Evolutionary conservation across 2,113 vertebrate species (phyloP).

Genomic region (Arvicanthis niloticus): DNA sequence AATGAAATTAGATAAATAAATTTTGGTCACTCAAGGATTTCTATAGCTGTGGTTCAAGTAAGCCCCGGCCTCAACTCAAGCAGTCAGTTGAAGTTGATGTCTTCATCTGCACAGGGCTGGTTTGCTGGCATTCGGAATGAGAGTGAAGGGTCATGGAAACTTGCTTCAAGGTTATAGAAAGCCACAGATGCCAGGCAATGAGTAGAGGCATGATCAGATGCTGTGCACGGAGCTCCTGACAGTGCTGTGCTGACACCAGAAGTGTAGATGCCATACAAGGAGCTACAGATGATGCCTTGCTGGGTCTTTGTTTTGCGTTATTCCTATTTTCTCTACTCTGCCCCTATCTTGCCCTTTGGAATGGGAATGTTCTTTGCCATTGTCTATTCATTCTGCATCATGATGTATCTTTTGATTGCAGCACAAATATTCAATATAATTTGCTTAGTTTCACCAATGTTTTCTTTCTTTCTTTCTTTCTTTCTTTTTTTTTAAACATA

Average conservation of each 20-base stretch:
- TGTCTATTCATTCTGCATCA: neutral
- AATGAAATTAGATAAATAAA: conserved; percentile 14
- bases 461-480: neutral
- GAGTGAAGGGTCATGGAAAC: rapidly evolving
- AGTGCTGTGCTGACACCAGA: too few relatives aligned
- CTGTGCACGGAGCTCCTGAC: neutral
- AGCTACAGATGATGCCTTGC: neutral
- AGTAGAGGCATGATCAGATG: too few relatives aligned
- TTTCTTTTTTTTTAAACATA: neutral
- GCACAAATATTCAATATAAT: neutral
- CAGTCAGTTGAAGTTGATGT: neutral
- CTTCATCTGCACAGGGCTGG: neutral
- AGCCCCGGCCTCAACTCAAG: neutral
- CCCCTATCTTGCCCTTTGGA: neutral
- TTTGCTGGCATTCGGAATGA: neutral
- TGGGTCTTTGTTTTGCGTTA: neutral
- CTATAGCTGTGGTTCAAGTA: neutral
- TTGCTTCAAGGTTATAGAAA: neutral
- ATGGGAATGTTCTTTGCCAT: neutral
- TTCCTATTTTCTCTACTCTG: neutral
- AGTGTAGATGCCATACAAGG: neutral
- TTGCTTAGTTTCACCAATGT: neutral
- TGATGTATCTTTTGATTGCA: neutral
- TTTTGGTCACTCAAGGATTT: neutral
- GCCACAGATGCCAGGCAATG: neutral